Percentiles rank a stretch among this genome's conserved stretches.
Conservation (phyloP, 1,140 invertebrate species). For the Geopemphigus sp. region DNA sequence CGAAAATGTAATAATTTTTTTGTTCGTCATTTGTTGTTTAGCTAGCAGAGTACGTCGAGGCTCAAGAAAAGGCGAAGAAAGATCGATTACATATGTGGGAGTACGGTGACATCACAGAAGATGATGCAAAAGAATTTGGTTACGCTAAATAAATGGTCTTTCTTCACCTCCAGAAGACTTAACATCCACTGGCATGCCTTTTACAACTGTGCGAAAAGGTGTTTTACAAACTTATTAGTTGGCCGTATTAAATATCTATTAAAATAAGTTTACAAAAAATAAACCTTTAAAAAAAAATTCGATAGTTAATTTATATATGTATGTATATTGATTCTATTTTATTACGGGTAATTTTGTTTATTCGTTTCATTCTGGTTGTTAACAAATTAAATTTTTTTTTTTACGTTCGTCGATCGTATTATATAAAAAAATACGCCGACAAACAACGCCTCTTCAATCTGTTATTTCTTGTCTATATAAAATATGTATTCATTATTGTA, state of each 20-base stretch:
- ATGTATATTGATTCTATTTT: constrained; percentile 34
- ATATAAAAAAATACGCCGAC: background rate
- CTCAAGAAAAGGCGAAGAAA: constrained; percentile 81
- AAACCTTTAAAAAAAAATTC: constrained; percentile 8
- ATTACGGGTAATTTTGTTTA: constrained; percentile 23
- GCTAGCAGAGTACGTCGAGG: constrained; percentile 76
- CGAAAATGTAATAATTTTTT: constrained; percentile 6
- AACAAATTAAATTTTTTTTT: constrained; percentile 24
- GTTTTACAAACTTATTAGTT: constrained; percentile 46
- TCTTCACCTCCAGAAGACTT: constrained; percentile 28
- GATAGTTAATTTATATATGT: constrained; percentile 21
- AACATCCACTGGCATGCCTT: constrained; percentile 45
- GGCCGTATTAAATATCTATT: constrained; percentile 43
- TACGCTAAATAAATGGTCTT: constrained; percentile 51
- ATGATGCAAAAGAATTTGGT: constrained; percentile 89
- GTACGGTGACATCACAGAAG: constrained; percentile 94
- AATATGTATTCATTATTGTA: constrained; percentile 6
- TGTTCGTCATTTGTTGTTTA: constrained; percentile 55
- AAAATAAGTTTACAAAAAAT: constrained; percentile 31
- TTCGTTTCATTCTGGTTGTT: constrained; percentile 35
- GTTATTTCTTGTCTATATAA: background rate
- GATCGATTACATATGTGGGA: constrained; percentile 87
- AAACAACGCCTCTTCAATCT: background rate
- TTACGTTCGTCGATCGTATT: background rate
- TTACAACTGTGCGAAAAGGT: constrained; percentile 48